A percentile compares a stretch with the other conserved stretches of the same genome.
These are phyloP conservation scores for Panulirus ornatus DNA, from an alignment of 1,140 invertebrate species.

Conservation along the genomic window DNA sequence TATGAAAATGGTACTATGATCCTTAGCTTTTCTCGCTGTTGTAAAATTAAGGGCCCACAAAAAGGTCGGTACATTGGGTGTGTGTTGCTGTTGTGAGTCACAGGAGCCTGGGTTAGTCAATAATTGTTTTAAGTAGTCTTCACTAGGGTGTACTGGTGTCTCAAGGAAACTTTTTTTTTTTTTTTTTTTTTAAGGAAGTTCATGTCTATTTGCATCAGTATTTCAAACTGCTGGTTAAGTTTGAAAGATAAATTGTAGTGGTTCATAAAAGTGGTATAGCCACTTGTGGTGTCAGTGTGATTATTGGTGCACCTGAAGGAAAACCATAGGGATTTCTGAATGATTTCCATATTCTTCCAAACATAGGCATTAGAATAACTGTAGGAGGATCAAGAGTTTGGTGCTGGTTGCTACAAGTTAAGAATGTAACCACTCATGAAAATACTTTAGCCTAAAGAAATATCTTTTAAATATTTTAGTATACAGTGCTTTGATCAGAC, in stretches of 20 bases:
- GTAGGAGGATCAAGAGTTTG: neutral
- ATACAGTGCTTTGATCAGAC: too few species aligned
- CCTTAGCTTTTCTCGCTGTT: conserved; percentile 59
- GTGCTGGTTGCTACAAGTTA: neutral
- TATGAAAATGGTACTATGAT: conserved; percentile 52
- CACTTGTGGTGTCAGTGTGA: neutral
- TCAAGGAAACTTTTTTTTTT: neutral
- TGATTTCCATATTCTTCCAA: neutral
- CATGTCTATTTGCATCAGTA: neutral
- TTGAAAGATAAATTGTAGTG: neutral
- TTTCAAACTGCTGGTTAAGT: conserved; percentile 19
- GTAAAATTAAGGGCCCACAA: conserved; percentile 21
- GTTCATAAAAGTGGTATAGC: neutral
- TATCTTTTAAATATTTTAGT: too few species aligned
- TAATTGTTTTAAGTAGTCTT: neutral
- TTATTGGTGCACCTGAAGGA: neutral
- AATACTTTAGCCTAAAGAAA: too few species aligned
- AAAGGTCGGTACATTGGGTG: neutral
- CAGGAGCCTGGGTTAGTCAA: neutral
- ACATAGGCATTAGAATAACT: neutral
- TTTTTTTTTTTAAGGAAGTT: neutral
- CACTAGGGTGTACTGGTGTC: neutral
- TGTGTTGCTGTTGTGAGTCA: conserved; percentile 9
- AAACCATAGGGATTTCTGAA: neutral
- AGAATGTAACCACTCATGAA: too few species aligned